A percentile compares a stretch with the other conserved stretches of the same genome.
Evolutionary conservation across 2,888 invertebrate species (phyloP).

Genomic region (Pseudanteris insignis): DNA sequence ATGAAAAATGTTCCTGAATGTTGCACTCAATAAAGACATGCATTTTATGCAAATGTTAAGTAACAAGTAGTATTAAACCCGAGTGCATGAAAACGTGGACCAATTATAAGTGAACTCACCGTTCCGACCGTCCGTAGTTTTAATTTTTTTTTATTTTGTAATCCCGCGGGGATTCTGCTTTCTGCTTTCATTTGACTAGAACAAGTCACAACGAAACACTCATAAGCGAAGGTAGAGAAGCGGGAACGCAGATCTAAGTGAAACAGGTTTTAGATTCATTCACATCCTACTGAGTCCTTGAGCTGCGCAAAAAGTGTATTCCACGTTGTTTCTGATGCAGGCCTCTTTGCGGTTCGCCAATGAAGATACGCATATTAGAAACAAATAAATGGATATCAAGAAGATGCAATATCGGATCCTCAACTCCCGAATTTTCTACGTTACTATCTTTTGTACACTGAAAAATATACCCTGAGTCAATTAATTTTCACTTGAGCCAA

Average conservation of each 20-base stretch:
- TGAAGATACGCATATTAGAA: conserved; percentile 27
- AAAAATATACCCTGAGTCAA: too few species aligned
- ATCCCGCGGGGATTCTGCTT: conserved; percentile 5
- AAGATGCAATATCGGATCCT: too few species aligned
- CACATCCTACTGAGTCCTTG: conserved; percentile 60
- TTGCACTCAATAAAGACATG: conserved; percentile 1
- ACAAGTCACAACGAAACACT: conserved; percentile 20
- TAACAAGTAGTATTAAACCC: conserved; percentile 5
- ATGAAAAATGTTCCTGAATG: neutral
- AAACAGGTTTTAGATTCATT: conserved; percentile 64
- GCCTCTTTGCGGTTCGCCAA: conserved; percentile 33
- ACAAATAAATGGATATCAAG: conserved; percentile 30
- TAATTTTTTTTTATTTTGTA: too few species aligned
- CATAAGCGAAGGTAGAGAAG: conserved; percentile 48
- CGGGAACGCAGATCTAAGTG: conserved; percentile 38
- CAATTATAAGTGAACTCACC: conserved; percentile 6
- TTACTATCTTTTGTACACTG: too few species aligned
- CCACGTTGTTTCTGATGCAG: conserved; percentile 52
- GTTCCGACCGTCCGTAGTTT: too few species aligned
- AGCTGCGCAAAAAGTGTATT: conserved; percentile 53
- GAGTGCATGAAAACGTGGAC: conserved; percentile 3
- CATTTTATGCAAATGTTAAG: conserved; percentile 7
- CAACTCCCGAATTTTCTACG: too few species aligned
- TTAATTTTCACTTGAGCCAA: too few species aligned
- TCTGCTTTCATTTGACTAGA: conserved; percentile 26